These are phyloP conservation scores for Chrysochloris asiatica DNA, from an alignment of 2,113 vertebrate genomes.

Conservation along the genomic window DNA sequence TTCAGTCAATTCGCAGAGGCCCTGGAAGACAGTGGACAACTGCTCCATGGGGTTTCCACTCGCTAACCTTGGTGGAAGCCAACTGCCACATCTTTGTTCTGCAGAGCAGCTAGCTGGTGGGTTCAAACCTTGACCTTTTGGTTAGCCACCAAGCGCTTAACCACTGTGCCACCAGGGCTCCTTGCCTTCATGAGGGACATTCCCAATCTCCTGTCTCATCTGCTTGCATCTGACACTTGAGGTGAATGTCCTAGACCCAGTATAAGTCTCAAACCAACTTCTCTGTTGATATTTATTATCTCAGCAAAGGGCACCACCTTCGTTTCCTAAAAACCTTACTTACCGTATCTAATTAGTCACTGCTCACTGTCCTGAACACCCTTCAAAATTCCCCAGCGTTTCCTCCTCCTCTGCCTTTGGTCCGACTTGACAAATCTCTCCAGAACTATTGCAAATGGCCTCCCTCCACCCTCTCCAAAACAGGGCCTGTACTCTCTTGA, in stretches of 20 bases:
- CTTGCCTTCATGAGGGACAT: neutral
- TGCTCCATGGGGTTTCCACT: neutral
- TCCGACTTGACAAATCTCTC: neutral
- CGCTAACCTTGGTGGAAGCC: too few species aligned
- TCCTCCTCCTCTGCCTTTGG: neutral
- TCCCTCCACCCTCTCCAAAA: neutral
- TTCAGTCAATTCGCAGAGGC: too few species aligned
- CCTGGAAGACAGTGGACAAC: neutral
- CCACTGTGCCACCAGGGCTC: neutral
- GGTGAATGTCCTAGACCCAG: neutral
- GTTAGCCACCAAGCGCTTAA: too few species aligned
- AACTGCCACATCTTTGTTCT: too few species aligned
- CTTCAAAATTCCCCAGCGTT: neutral
- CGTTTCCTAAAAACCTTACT: neutral
- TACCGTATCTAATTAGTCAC: neutral
- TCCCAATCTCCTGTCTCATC: neutral
- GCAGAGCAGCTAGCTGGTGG: too few species aligned
- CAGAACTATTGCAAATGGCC: neutral
- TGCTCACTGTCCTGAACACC: neutral
- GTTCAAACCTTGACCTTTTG: neutral
- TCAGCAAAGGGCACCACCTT: neutral
- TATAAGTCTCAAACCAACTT: neutral
- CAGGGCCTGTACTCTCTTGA: neutral
- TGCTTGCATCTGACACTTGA: neutral
- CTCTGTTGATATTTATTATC: neutral